Percentiles rank a stretch among this genome's conserved stretches.
These are phyloP conservation scores for Orientallactaga bullata DNA, from an alignment of 2,113 vertebrate species.

Conservation along the genomic window DNA sequence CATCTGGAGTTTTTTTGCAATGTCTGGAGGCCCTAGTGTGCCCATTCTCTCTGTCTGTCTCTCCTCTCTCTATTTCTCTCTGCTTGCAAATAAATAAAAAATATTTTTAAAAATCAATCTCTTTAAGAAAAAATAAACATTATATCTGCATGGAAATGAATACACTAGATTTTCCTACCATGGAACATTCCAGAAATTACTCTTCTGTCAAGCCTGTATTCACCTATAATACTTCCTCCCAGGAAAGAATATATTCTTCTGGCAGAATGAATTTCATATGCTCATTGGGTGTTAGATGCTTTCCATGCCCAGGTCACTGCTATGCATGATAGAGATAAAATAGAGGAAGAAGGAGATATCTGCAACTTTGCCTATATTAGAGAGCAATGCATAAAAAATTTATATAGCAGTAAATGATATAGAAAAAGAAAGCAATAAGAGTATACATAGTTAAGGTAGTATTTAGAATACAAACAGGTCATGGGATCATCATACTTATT, in stretches of 20 bases:
- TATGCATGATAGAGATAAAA: background rate
- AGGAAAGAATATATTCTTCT: background rate
- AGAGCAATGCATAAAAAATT: background rate
- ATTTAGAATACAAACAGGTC: background rate
- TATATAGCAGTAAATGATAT: background rate
- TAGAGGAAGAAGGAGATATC: background rate
- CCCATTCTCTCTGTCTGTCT: too few relatives aligned
- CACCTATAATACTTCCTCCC: background rate
- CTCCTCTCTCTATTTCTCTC: too few relatives aligned
- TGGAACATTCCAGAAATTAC: background rate
- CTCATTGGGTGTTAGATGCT: background rate
- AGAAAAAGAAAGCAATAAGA: background rate
- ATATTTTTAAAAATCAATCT: too few relatives aligned
- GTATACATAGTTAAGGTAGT: background rate
- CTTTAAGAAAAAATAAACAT: too few relatives aligned
- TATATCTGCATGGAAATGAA: background rate
- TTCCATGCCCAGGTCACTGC: background rate
- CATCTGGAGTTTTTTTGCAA: too few relatives aligned
- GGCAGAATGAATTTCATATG: background rate
- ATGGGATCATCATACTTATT: background rate
- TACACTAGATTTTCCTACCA: background rate
- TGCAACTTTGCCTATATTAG: background rate
- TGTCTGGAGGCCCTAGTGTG: too few relatives aligned
- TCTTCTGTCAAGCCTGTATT: background rate
- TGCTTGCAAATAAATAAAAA: too few relatives aligned